Evolutionary conservation across 2,797 vertebrate genomes (phyloP).

Genomic region (Ispidina lecontei): DNA sequence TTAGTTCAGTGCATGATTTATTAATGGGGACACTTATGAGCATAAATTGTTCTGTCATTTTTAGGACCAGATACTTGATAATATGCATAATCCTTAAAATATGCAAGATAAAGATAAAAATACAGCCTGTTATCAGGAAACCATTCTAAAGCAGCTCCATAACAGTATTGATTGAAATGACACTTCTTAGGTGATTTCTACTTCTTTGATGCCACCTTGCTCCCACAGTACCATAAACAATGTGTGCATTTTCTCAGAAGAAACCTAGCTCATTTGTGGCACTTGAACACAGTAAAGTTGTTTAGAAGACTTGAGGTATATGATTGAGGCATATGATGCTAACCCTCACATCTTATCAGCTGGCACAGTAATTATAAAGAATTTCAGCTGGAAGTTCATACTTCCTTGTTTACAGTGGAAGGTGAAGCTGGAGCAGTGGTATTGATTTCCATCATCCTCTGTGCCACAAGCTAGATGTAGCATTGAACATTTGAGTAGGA

Average conservation of each 20-base stretch:
- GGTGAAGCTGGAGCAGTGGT: not conserved
- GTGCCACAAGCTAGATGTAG: not conserved
- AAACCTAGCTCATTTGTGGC: not conserved
- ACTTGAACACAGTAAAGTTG: not conserved
- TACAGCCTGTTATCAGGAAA: not conserved
- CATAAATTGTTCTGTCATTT: not conserved
- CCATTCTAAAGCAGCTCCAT: not conserved
- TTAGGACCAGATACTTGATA: not conserved
- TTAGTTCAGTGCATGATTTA: constrained; percentile 1
- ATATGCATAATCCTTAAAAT: not conserved
- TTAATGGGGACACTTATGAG: not conserved
- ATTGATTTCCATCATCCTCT: not conserved
- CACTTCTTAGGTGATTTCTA: not conserved
- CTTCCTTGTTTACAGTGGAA: not conserved
- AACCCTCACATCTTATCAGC: not conserved
- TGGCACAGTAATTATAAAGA: not conserved
- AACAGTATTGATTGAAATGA: not conserved
- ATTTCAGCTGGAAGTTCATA: not conserved
- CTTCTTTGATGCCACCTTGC: not conserved
- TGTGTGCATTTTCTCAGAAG: not conserved
- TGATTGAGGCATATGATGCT: not conserved
- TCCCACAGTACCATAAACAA: not conserved
- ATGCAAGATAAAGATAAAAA: constrained; percentile 16
- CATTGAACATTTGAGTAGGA: not conserved
- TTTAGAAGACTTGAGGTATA: not conserved